Base-by-base conservation (phyloP, 2,797 vertebrate species). In the Fundulus diaphanus region DNA sequence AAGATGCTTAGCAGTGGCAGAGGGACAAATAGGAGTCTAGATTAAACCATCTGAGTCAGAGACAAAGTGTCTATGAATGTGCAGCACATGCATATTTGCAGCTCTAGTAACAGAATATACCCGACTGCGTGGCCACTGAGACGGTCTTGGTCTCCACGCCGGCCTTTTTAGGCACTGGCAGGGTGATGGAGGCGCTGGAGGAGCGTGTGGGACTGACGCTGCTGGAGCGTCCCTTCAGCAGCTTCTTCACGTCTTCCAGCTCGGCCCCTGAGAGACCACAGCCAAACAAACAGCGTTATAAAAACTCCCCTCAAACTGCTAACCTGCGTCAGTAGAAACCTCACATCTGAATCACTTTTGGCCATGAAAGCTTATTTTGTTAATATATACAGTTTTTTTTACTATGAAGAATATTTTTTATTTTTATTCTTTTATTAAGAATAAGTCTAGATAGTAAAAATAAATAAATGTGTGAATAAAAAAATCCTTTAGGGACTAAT, bases 191-290 rank as follows among this genome's bases (percentile, higher is more conserved):
- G 1, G 96, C 78, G 1, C 31, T 82, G 75, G 93, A 90, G 66
- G 97, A 97, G n/a, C 98, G 96, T 2, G 96, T 97, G 48, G 98
- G 98, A 87, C 98, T 99, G 75, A 96, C 96, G 2, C 98, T 99
- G 85, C 93, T 94, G 7, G 98, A 99, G 65, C 98, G 96, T 70
- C 97, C 96, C 83, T 98, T 98, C 88, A 99, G 90, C 72, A 99
- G 92, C 90, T 97, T 97, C 86, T 99, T 99, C 80, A 99, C 98
- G 1, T 99, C 98, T 52, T 99, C 97, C 92, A 99, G 71, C 89
- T 99, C 98, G 0, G 98, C 98, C 98, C 98, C 98, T 99, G 89
- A 5, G 33, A 49, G 44, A 6, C 3, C 52, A 84, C 37, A 84
- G n/a, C 4, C 0, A 1, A 67, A 80, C 48, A 63, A 51, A 65